phyloP scores from a whole-genome alignment of 2,113 vertebrate species.

The Periophthalmodon schlosseri region DNA sequence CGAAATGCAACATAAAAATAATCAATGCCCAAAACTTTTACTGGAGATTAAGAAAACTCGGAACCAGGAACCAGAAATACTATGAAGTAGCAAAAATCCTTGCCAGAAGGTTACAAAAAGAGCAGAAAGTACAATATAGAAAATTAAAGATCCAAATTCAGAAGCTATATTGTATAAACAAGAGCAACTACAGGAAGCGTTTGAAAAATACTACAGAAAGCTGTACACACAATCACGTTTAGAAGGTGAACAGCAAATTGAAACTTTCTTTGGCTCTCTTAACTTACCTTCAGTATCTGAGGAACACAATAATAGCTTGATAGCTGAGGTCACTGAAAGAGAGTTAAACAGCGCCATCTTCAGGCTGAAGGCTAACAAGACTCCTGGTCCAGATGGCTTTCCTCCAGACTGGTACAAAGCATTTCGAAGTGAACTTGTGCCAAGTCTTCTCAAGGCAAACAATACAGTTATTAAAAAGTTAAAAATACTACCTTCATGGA shows the following conservation, averaged over 20 bases:
- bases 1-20: no score
- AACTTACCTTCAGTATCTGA: neutral
- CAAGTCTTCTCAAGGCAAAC: neutral
- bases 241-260: neutral
- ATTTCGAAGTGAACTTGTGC: neutral
- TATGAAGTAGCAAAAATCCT: no score
- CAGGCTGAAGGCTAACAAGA: neutral
- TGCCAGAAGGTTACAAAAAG: no score
- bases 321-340: neutral
- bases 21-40: no score
- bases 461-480: neutral
- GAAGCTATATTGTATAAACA: neutral
- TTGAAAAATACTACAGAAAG: neutral
- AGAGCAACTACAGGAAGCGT: neutral
- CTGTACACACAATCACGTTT: neutral
- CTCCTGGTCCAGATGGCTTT: no score
- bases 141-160: neutral
- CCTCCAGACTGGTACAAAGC: neutral
- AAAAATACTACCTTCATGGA: neutral
- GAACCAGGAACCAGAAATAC: no score
- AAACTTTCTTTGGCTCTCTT: neutral
- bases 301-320: neutral
- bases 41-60: no score
- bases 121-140: neutral
- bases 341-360: neutral